These are phyloP conservation scores for Clistopyga incitator DNA, from an alignment of 2,888 invertebrate genomes.

Conservation along the genomic window DNA sequence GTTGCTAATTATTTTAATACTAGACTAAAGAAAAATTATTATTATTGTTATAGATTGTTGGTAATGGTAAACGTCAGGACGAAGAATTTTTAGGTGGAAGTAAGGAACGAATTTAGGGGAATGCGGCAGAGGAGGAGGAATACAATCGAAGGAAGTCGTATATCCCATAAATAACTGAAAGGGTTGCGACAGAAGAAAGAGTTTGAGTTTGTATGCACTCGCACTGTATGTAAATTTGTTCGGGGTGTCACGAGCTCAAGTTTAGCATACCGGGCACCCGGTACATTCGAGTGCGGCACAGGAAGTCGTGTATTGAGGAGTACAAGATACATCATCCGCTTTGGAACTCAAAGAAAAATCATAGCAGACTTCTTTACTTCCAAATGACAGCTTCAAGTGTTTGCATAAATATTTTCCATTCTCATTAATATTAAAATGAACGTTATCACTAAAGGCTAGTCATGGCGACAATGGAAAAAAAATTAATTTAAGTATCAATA, in stretches of 20 bases:
- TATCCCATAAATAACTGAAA: slow-evolving; percentile 80
- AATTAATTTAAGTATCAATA: too few species aligned
- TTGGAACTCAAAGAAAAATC: neutral
- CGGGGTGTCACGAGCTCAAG: slow-evolving; percentile 50
- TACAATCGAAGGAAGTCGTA: slow-evolving; percentile 83
- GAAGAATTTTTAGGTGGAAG: neutral
- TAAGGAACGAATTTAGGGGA: slow-evolving; percentile 25
- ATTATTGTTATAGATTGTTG: neutral
- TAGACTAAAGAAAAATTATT: neutral
- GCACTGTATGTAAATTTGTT: slow-evolving; percentile 57
- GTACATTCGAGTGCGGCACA: slow-evolving; percentile 46
- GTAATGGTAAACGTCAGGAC: neutral
- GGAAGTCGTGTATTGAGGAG: slow-evolving; percentile 39
- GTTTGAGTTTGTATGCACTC: slow-evolving; percentile 74
- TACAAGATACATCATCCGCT: slow-evolving; percentile 26
- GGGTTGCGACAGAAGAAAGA: slow-evolving; percentile 73
- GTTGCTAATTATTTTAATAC: neutral
- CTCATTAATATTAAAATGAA: too few species aligned
- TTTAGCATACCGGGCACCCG: slow-evolving; percentile 70
- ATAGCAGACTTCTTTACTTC: too few species aligned
- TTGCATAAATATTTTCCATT: too few species aligned
- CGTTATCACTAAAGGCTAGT: too few species aligned
- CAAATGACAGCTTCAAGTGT: too few species aligned
- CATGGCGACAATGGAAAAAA: too few species aligned
- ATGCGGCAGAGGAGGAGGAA: slow-evolving; percentile 4